Percentiles rank a stretch among this genome's conserved stretches.
Evolutionary conservation across 2,888 invertebrate genomes (phyloP).

Genomic region (Stenurella melanura): DNA sequence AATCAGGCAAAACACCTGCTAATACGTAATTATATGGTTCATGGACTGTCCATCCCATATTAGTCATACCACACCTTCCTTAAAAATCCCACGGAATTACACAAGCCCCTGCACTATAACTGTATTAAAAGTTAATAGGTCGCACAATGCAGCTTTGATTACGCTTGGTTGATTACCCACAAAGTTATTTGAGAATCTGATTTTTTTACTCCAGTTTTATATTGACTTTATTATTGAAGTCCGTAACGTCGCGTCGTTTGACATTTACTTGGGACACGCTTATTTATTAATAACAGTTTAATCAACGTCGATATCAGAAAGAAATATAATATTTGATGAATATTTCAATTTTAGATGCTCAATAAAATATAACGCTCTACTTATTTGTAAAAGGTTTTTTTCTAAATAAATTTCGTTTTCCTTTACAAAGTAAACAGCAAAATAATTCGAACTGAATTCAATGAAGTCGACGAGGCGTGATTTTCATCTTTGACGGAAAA

Average conservation of each 20-base stretch:
- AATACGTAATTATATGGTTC: too few species aligned
- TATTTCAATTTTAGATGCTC: constrained; percentile 4
- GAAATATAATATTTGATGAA: constrained; percentile 2
- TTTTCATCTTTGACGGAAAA: constrained; percentile 13
- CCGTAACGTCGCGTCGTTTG: neutral
- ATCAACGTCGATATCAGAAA: neutral
- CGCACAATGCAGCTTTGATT: neutral
- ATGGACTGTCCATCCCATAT: too few species aligned
- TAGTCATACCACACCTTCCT: too few species aligned
- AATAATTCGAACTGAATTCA: constrained; percentile 9
- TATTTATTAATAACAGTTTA: neutral
- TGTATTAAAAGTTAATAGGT: too few species aligned
- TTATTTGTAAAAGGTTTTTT: neutral
- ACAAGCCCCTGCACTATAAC: too few species aligned
- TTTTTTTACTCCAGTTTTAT: neutral
- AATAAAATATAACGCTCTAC: constrained; percentile 18
- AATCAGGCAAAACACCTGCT: too few species aligned
- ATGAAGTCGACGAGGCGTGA: neutral
- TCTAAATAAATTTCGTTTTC: constrained; percentile 7
- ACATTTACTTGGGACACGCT: neutral
- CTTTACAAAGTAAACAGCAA: neutral
- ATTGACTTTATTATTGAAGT: neutral
- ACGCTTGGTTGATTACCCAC: neutral
- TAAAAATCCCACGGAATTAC: too few species aligned
- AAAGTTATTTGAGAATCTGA: neutral